phyloP scores from a whole-genome alignment of 2,113 vertebrate genomes.

The Strix uralensis region DNA sequence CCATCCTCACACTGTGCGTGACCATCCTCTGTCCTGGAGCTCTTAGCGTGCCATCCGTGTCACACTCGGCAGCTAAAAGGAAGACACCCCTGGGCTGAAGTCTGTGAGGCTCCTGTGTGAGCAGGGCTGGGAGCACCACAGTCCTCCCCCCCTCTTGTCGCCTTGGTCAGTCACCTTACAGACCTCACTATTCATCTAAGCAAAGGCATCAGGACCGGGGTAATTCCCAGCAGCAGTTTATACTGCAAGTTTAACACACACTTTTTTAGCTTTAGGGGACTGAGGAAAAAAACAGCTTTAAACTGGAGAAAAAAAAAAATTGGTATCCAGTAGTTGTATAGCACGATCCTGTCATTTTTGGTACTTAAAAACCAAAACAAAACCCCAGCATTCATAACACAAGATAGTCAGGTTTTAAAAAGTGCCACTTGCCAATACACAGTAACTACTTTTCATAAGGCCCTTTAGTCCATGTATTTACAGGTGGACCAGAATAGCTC shows the following conservation, averaged over 20 bases:
- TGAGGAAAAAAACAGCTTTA: background rate
- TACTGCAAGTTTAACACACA: background rate
- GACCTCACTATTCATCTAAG: background rate
- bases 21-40: background rate
- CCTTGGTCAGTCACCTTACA: background rate
- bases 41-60: background rate
- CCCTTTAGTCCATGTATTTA: slow-evolving; percentile 34
- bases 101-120: background rate
- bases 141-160: background rate
- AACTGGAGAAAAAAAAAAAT: background rate
- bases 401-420: slow-evolving; percentile 25
- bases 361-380: slow-evolving; percentile 34
- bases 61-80: background rate
- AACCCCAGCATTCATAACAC: background rate
- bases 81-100: background rate
- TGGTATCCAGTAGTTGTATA: background rate
- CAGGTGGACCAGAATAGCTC: slow-evolving; percentile 50
- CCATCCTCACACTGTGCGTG: background rate
- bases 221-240: background rate
- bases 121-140: background rate
- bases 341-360: slow-evolving; percentile 26
- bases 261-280: background rate
- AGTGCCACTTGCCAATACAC: slow-evolving; percentile 2
- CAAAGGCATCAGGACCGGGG: background rate
- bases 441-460: slow-evolving; percentile 33